phyloP scores from a whole-genome alignment of 2,113 vertebrate species.

The Rhipidura dahli region DNA sequence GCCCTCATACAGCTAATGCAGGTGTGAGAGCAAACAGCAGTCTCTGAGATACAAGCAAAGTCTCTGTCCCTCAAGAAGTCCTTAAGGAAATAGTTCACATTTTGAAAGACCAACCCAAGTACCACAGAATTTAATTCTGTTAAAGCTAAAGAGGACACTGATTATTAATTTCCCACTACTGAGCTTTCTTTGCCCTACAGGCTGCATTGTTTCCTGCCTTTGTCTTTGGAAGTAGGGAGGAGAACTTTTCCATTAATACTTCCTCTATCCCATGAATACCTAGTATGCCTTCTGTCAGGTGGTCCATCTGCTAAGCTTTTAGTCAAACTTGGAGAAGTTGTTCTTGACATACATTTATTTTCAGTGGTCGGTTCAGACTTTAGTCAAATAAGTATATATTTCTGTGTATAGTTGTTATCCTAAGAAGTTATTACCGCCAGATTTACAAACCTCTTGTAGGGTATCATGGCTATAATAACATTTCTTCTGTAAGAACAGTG shows the following conservation, averaged over 20 bases:
- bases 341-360: background rate
- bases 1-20: background rate
- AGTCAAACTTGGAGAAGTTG: background rate
- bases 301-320: background rate
- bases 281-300: background rate
- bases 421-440: background rate
- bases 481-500: background rate
- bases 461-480: background rate
- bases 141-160: background rate
- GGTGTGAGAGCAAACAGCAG: background rate
- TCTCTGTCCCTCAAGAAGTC: background rate
- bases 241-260: background rate
- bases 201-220: background rate
- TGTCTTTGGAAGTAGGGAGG: background rate
- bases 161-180: background rate
- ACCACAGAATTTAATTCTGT: background rate
- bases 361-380: background rate
- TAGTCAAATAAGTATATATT: background rate
- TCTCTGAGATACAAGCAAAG: background rate
- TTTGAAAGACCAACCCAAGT: background rate
- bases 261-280: background rate
- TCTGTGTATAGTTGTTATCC: background rate
- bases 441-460: background rate
- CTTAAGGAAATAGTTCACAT: background rate
- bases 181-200: background rate